A percentile compares a stretch with the other conserved stretches of the same genome.
phyloP scores from a whole-genome alignment of 2,888 invertebrate genomes.

The Aricia artaxerxes region DNA sequence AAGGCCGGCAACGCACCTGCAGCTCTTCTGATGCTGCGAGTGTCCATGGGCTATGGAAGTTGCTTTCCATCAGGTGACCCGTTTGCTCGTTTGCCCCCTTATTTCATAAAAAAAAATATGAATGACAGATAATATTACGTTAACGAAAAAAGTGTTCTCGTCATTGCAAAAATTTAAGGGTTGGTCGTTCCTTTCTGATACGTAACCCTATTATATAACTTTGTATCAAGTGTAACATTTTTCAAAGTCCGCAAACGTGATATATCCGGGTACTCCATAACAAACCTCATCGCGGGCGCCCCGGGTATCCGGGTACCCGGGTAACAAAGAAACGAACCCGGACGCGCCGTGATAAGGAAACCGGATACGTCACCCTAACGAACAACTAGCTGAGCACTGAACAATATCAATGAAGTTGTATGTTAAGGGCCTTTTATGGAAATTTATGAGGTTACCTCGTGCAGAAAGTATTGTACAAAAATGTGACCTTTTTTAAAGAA shows the following conservation, averaged over 20 bases:
- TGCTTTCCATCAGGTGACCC: no score
- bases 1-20: no score
- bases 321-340: conserved; percentile 65
- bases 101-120: no score
- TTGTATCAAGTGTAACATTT: not conserved
- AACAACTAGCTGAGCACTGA: conserved; percentile 53
- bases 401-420: conserved; percentile 17
- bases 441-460: conserved; percentile 26
- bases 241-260: conserved; percentile 18
- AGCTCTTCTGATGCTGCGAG: no score
- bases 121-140: no score
- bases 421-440: conserved; percentile 21
- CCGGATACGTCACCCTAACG: conserved; percentile 68
- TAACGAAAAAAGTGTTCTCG: no score
- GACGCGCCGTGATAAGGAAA: conserved; percentile 66
- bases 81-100: no score
- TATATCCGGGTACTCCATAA: conserved; percentile 27
- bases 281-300: conserved; percentile 47
- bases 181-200: not conserved
- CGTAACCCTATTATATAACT: not conserved
- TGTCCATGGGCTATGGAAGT: no score
- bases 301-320: conserved; percentile 48
- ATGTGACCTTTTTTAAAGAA: not conserved
- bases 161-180: not conserved
- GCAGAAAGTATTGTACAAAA: not conserved